These are phyloP conservation scores for Eurosta solidaginis DNA, from an alignment of 1,140 invertebrate species.

Conservation along the genomic window DNA sequence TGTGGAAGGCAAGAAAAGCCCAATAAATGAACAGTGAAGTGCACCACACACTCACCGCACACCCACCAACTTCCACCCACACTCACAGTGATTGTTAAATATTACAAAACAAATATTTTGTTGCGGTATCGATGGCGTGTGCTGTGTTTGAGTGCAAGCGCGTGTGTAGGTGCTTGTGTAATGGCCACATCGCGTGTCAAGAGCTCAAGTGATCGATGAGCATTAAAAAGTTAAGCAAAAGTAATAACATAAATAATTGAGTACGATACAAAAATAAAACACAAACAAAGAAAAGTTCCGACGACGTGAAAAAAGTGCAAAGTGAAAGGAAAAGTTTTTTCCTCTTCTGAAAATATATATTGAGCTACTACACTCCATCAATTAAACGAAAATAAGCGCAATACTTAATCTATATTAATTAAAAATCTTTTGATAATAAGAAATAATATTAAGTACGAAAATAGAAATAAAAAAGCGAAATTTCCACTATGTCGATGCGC, in stretches of 20 bases:
- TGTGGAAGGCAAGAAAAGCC: slow-evolving; percentile 29
- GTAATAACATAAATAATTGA: slow-evolving; percentile 27
- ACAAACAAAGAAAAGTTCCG: not conserved
- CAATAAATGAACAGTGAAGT: slow-evolving; percentile 32
- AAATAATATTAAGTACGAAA: not conserved
- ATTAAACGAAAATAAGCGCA: not conserved
- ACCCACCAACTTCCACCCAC: slow-evolving; percentile 32
- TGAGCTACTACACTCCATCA: not conserved
- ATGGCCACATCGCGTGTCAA: not conserved
- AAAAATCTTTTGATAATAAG: not conserved
- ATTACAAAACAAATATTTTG: not conserved
- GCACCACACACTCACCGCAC: slow-evolving; percentile 33
- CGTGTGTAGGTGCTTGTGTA: not conserved
- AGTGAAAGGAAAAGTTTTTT: not conserved
- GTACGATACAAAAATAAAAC: not conserved
- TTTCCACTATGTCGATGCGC: slow-evolving; percentile 50
- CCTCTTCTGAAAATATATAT: no score
- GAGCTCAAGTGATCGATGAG: slow-evolving; percentile 33
- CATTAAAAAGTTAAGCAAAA: slow-evolving; percentile 25
- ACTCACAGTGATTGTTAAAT: not conserved
- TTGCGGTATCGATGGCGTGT: no score
- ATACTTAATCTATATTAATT: not conserved
- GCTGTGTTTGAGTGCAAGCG: no score
- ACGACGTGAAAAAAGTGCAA: no score
- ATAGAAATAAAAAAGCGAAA: not conserved